Evolutionary conservation across 2,888 invertebrate species (phyloP).

Genomic region (Melipona beecheii): DNA sequence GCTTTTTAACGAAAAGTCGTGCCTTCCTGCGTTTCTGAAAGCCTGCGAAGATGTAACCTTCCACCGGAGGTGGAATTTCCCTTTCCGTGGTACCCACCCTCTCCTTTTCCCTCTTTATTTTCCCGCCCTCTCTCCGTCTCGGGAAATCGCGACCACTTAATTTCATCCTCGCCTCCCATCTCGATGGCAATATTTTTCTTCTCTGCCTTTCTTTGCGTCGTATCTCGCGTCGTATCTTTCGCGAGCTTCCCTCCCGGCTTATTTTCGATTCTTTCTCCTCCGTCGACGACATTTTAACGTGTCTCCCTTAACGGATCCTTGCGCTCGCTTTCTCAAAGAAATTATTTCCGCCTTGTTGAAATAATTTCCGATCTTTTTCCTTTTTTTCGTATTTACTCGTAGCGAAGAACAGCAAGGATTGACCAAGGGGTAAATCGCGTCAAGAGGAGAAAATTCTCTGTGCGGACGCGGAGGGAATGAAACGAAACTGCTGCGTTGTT

Average conservation of each 20-base stretch:
- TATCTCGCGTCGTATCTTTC: not conserved
- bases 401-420: not conserved
- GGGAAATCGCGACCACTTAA: slow-evolving; percentile 49
- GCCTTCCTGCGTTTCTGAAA: slow-evolving; percentile 7
- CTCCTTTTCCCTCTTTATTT: not conserved
- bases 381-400: not conserved
- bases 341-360: slow-evolving; percentile 48
- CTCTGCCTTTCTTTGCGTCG: not conserved
- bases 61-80: slow-evolving; percentile 23
- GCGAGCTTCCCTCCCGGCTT: not conserved
- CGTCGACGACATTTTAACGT: not conserved
- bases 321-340: slow-evolving; percentile 24
- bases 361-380: not conserved
- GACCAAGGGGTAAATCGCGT: slow-evolving; percentile 25
- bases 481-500: not conserved
- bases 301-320: not conserved
- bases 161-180: slow-evolving; percentile 21
- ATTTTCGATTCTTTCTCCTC: slow-evolving; percentile 12
- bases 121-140: not conserved
- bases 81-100: not conserved
- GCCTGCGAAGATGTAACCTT: slow-evolving; percentile 6
- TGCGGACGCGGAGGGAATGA: too few species aligned
- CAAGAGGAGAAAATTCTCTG: slow-evolving; percentile 17
- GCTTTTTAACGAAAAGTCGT: slow-evolving; percentile 21
- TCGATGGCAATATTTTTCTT: slow-evolving; percentile 42